Evolutionary conservation across 2,888 invertebrate genomes (phyloP).

Genomic region (Choreutis nemorana): DNA sequence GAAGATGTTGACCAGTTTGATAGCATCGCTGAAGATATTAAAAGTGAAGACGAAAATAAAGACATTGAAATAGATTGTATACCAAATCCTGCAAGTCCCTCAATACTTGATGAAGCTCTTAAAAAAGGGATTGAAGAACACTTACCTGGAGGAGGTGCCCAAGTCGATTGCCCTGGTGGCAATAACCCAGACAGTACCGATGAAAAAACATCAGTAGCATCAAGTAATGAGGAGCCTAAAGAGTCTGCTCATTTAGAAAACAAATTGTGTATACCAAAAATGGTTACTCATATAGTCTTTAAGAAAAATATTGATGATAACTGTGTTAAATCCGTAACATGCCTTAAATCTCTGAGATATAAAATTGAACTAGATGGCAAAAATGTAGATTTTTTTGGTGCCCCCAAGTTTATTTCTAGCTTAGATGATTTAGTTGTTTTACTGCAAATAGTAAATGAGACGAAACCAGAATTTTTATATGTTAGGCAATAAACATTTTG

Average conservation of each 20-base stretch:
- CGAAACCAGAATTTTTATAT: slow-evolving; percentile 46
- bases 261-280: too few species aligned
- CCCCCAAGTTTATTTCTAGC: slow-evolving; percentile 51
- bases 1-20: slow-evolving; percentile 27
- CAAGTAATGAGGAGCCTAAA: too few species aligned
- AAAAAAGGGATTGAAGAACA: slow-evolving; percentile 45
- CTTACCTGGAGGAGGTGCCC: too few species aligned
- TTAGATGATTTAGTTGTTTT: slow-evolving; percentile 55
- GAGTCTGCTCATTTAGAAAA: too few species aligned
- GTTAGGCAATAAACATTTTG: slow-evolving; percentile 36
- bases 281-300: slow-evolving; percentile 43
- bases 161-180: neutral
- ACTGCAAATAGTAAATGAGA: slow-evolving; percentile 59
- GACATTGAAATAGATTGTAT: slow-evolving; percentile 23
- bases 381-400: slow-evolving; percentile 50
- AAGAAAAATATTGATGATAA: slow-evolving; percentile 38
- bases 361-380: slow-evolving; percentile 46
- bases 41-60: slow-evolving; percentile 12
- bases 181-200: too few species aligned
- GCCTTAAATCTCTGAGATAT: slow-evolving; percentile 51
- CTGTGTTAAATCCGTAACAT: slow-evolving; percentile 44
- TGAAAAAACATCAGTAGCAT: too few species aligned
- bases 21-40: slow-evolving; percentile 15
- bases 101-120: slow-evolving; percentile 45
- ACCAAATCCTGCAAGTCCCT: slow-evolving; percentile 48